Percentiles rank a stretch among this genome's conserved stretches.
These are phyloP conservation scores for Gallinago solitaria DNA, from an alignment of 2,797 vertebrate genomes.

Conservation along the genomic window DNA sequence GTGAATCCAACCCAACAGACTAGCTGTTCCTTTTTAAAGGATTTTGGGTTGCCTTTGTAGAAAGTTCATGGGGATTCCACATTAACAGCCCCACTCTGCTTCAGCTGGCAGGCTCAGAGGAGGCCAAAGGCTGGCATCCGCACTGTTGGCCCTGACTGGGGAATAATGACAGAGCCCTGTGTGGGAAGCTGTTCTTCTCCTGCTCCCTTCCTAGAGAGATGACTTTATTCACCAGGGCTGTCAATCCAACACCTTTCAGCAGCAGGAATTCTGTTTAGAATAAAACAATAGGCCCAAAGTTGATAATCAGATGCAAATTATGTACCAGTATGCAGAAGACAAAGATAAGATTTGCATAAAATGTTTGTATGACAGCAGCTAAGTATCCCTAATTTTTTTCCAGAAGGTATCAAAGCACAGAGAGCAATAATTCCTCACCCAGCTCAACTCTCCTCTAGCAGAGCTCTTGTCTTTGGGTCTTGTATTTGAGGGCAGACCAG, in stretches of 20 bases:
- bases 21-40: not conserved
- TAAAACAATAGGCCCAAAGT: constrained; percentile 21
- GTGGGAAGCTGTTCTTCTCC: not conserved
- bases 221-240: constrained; percentile 7
- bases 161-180: not conserved
- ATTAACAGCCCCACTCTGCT: not conserved
- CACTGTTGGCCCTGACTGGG: not conserved
- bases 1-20: not conserved
- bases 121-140: not conserved
- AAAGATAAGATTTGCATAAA: constrained; percentile 56
- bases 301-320: constrained; percentile 60
- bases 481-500: not conserved
- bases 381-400: constrained; percentile 19
- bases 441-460: not conserved
- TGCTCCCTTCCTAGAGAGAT: not conserved
- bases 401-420: not conserved
- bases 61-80: not conserved
- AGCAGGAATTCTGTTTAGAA: constrained; percentile 36
- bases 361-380: constrained; percentile 13
- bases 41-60: not conserved
- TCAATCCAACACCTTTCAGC: constrained; percentile 31
- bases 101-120: not conserved
- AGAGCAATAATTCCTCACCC: not conserved
- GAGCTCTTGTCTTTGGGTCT: not conserved
- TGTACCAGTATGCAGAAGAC: constrained; percentile 36